Conservation (phyloP, 1,140 invertebrate species). For the Leucophenga varia region DNA sequence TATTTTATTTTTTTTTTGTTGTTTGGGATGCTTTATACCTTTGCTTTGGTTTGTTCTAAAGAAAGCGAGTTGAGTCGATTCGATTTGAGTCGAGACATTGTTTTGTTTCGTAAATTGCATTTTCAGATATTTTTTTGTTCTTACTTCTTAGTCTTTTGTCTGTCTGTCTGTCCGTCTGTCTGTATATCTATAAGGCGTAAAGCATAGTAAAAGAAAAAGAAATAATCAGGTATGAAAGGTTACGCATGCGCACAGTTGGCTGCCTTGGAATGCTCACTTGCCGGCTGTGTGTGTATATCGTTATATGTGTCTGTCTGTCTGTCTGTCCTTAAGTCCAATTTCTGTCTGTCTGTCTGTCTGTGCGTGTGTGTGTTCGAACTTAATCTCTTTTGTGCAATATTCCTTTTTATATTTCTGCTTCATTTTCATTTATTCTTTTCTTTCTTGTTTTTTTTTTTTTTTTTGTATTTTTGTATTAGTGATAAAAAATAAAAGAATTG, state of each 20-base stretch:
- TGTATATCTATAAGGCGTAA: too few species aligned
- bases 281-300: constrained; percentile 15
- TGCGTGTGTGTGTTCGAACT: constrained; percentile 31
- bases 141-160: constrained; percentile 1
- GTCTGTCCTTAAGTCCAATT: too few species aligned
- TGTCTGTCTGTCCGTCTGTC: too few species aligned
- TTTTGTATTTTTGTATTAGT: too few species aligned
- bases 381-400: constrained; percentile 52
- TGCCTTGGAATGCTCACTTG: constrained; percentile 43
- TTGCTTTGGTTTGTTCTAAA: too few species aligned
- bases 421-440: too few species aligned
- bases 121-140: constrained; percentile 52
- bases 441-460: constrained; percentile 34
- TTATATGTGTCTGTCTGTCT: not conserved
- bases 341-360: constrained; percentile 3
- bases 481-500: constrained; percentile 45
- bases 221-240: constrained; percentile 53
- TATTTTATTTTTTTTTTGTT: too few species aligned
- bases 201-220: too few species aligned
- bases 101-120: constrained; percentile 51
- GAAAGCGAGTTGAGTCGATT: constrained; percentile 9
- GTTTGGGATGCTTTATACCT: too few species aligned
- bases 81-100: constrained; percentile 23
- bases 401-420: constrained; percentile 21
- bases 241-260: constrained; percentile 40